Percentiles rank a stretch among this genome's conserved stretches.
phyloP scores from a whole-genome alignment of 2,888 invertebrate species.

The Strigamia maritima region DNA sequence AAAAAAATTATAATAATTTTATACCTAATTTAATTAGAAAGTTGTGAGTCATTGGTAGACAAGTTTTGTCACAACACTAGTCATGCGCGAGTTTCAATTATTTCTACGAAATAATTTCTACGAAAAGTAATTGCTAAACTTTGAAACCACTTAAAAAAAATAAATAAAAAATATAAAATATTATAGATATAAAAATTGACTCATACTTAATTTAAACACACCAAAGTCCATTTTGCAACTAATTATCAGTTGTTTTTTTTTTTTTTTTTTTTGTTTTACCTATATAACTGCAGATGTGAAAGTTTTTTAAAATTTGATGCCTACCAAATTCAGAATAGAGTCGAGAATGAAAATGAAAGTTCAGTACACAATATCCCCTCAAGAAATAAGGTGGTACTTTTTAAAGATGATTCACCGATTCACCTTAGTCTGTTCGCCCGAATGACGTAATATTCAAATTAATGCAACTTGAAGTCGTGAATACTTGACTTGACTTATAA shows the following conservation, averaged over 20 bases:
- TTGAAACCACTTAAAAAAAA: neutral
- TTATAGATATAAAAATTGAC: neutral
- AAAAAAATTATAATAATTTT: too few relatives aligned
- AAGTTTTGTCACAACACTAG: neutral
- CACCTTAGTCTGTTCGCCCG: neutral
- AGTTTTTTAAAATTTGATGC: neutral
- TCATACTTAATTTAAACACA: neutral
- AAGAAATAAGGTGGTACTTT: neutral
- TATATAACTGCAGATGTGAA: neutral
- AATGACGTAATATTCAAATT: too few relatives aligned
- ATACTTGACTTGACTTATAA: neutral
- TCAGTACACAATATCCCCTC: neutral
- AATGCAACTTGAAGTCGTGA: neutral
- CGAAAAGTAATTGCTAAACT: neutral
- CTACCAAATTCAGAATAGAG: neutral
- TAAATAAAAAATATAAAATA: neutral
- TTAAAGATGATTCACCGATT: neutral
- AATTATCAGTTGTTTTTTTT: too few relatives aligned
- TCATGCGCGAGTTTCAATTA: neutral
- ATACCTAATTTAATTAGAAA: too few relatives aligned
- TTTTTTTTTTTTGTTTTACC: too few relatives aligned
- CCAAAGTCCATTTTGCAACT: neutral
- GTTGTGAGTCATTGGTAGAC: too few relatives aligned
- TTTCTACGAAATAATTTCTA: neutral
- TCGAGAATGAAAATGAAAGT: neutral